Base-by-base conservation (phyloP, 2,888 invertebrate genomes). In the Lycocerus yunnanus region DNA sequence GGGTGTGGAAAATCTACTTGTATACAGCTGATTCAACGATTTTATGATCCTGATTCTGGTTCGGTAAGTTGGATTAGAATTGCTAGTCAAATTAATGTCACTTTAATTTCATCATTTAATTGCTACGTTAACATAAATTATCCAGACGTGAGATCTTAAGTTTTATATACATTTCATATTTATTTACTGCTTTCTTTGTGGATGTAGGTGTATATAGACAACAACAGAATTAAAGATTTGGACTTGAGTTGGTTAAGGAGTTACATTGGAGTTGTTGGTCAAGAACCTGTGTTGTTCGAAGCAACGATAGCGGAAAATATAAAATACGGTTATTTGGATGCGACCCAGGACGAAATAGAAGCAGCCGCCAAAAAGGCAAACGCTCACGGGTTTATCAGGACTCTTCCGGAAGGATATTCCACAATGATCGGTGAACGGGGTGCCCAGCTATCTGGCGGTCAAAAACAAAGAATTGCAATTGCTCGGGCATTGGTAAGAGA, bases 391-490 rank as follows among this genome's bases (percentile, higher is more conserved):
- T 18, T 65, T 18, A 65, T 95, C 71, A 90, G 89, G 84, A 91
- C 90, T 78, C 85, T 95, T 63, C 95, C 95, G 3, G 88, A 93
- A 90, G 93, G 94, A 66, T 96, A 95, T 82, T 90, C 95, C 24
- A 96, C 96, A 0, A 83, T 94, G 70, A 95, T 96, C 10, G 96
- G 96, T 4, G 96, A 96, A 83, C 90, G 94, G 73, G 96, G 96
- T 1, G 93, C 95, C 0, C 93, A 94, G 72, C 84, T 94, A 61
- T 94, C 94, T 0, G 96, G 96, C 13, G 96, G 96, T 0, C 96
- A 97, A 85, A 96, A 96, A 84, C 97, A 97, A 85, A 89, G 96
- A 73, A 94, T 97, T 58, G 97, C 97, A 3, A 97, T 97, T 80
- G 97, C 97, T 0, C 89, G 97, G 77, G 97, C 97, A 0, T 87